Base-by-base conservation (phyloP, 2,113 vertebrate genomes). In the Menidia beryllina region DNA sequence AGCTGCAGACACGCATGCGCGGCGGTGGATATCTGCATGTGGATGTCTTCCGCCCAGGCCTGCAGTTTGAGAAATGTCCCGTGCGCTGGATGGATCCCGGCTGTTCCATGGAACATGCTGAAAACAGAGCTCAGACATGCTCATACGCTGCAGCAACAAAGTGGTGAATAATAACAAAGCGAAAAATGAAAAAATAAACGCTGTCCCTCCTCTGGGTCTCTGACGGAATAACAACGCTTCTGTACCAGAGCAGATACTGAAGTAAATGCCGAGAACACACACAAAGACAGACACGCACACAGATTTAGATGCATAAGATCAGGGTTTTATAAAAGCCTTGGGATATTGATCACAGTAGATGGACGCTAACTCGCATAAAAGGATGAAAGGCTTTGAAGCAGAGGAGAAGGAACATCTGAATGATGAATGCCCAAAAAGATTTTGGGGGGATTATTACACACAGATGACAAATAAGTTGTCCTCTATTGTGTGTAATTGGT, bases 271-370 rank as follows among this genome's bases (percentile, higher is more conserved):
- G 39, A 69, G 70, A 69, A 70, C 12, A 30, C 45, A 48, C 61
- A 52, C 23, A 49, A 34, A 49, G 26, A 54, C 47, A 26, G 43
- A 19, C 50, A 49, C 12, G n/a, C n/a, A 25, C 47, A 61, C 24
- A 65, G 30, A 63, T 51, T 55, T 2, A 49, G 52, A 76, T 49
- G 62, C 71, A 69, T 60, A 72, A 75, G 69, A 77, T 69, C 69
- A 59, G 55, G 79, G 69, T 86, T 87, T 90, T 79, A 87, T 84
- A 84, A 84, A 84, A 88, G 80, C 82, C 26, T 38, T 11, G 39
- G 72, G 72, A 77, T 89, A 88, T 89, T 83, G 85, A 91, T 89
- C 65, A 79, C 68, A 81, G 64, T 61, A 80, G 82, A 86, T 81
- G 78, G 84, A 82, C 61, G 76, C 86, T 86, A 85, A 88, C 73